Evolutionary conservation across 2,888 invertebrate species (phyloP), one percentile per base, ranked within the genome.

Genomic region (Platypus cylindrus): DNA sequence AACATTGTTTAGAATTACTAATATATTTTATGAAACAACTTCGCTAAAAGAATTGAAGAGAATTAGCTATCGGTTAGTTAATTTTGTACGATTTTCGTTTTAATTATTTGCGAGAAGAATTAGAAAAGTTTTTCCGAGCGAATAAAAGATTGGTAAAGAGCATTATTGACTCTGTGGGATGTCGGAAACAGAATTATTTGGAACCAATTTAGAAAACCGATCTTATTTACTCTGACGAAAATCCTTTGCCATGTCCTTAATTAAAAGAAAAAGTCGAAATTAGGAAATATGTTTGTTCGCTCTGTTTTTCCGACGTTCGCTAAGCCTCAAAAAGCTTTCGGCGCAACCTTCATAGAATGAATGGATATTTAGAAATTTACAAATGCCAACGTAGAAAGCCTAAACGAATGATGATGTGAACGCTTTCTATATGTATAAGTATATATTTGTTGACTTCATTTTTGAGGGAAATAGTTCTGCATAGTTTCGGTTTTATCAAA

Each of bases 181-280:
- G 37, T 37, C 23, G 30, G 22, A 35, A 35, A 38, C 22, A 38
- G 31, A 38, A 34, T 38, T 30, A 38, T 38, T n/a, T 38, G 29
- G 20, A 14, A 16, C 38, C 26, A 26, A 11, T n/a, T 30, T 23
- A 17, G 30, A 13, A 28, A 18, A 38, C 30, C 38, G 31, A 34
- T 37, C 34, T 34, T 38, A 31, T 31, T 34, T 34, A 34, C 33
- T 14, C 26, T 18, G 12, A 11, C 17, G 31, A n/a, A 34, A 31
- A 27, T 34, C 17, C 30, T n/a, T 18, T 34, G 26, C 29, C n/a
- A 17, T 13, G 24, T 25, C 30, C 25, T 27, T 33, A 37, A 34
- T 37, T 37, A 34, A 36, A 30, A 13, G 11, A 16, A 27, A 27
- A 27, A 27, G 27, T 15, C 27, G 7, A 14, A 14, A 27, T 27